Evolutionary conservation across 2,113 vertebrate genomes (phyloP).

Genomic region (Ceuthmochares aereus): DNA sequence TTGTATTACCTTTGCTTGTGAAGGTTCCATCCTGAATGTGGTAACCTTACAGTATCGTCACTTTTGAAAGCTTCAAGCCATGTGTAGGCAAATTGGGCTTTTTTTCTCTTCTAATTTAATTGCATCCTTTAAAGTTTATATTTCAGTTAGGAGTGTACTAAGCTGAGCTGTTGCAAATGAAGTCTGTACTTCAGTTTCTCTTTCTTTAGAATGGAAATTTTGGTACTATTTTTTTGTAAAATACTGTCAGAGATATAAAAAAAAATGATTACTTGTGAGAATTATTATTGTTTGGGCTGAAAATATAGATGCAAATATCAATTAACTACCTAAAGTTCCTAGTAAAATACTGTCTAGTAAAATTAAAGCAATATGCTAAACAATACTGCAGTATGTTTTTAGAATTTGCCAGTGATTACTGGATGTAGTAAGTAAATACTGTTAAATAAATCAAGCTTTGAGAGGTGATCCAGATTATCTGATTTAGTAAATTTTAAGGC

Average conservation of each 20-base stretch:
- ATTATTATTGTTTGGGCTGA: neutral
- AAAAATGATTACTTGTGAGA: neutral
- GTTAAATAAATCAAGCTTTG: neutral
- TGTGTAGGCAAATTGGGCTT: neutral
- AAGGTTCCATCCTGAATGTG: neutral
- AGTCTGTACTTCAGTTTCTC: neutral
- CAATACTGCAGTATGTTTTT: neutral
- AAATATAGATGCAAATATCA: neutral
- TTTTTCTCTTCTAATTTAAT: neutral
- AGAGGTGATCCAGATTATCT: neutral
- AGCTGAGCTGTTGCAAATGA: neutral
- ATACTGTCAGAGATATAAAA: neutral
- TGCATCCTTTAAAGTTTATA: neutral
- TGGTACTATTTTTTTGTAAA: neutral
- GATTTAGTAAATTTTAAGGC: neutral
- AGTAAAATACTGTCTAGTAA: neutral
- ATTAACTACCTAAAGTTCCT: neutral
- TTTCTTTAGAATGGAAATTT: neutral
- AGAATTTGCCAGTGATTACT: neutral
- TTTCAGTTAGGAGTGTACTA: neutral
- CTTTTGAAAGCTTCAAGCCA: neutral
- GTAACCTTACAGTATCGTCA: rapidly evolving
- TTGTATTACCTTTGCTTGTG: neutral
- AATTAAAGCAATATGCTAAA: neutral
- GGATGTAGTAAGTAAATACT: neutral